A percentile compares a stretch with the other conserved stretches of the same genome.
Evolutionary conservation across 2,113 vertebrate genomes (phyloP).

Genomic region (cattle (Bos taurus)): ARS-UCD2.0 NC_037344.1:36453001-36453500

Average conservation of each 20-base stretch:
- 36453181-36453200: not conserved
- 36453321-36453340: not conserved
- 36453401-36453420: not conserved
- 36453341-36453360: not conserved
- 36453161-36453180: not conserved
- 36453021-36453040: conserved; percentile 10
- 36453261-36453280: not conserved
- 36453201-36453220: not conserved
- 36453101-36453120: conserved; percentile 43
- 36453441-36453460: not conserved
- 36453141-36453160: conserved; percentile 24
- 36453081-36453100: conserved; percentile 27
- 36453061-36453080: not conserved
- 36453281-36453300: not conserved
- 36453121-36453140: not conserved
- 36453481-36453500: not conserved
- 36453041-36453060: not conserved
- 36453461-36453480: not conserved
- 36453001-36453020: not conserved
- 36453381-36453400: not conserved
- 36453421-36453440: not conserved
- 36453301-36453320: not conserved
- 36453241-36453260: not conserved
- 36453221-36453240: not conserved
- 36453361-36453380: not conserved